Conservation (phyloP, 1,140 invertebrate genomes). For the Lucilia sericata region DNA sequence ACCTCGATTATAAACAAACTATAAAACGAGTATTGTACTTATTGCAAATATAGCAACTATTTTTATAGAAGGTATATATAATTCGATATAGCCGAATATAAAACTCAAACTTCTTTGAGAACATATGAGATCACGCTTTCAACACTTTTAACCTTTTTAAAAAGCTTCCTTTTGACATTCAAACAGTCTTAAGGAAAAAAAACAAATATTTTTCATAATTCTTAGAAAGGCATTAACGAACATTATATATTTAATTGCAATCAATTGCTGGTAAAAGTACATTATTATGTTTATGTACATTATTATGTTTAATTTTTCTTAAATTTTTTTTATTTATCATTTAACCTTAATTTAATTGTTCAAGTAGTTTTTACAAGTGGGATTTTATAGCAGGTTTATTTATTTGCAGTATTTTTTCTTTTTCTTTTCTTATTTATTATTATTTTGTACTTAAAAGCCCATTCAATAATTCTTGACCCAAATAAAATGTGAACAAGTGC, state of each 20-base stretch:
- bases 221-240: too few relatives aligned
- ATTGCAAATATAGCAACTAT: too few relatives aligned
- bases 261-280: constrained; percentile 14
- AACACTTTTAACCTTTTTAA: background rate
- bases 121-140: too few relatives aligned
- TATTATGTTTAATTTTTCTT: background rate
- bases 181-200: background rate
- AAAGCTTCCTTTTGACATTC: background rate
- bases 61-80: too few relatives aligned
- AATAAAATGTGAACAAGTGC: constrained; percentile 7
- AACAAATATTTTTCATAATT: too few relatives aligned
- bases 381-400: background rate
- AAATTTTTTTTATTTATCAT: background rate
- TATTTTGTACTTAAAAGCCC: background rate
- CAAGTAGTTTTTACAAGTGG: background rate
- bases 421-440: background rate
- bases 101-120: too few relatives aligned
- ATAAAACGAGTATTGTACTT: too few relatives aligned
- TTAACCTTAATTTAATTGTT: constrained; percentile 21
- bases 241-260: too few relatives aligned
- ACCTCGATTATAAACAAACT: too few relatives aligned
- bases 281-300: background rate
- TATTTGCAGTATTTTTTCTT: background rate
- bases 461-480: constrained; percentile 24
- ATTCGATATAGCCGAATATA: too few relatives aligned